Conservation (phyloP, 2,113 vertebrate genomes). For the Marmota flaviventris region DNA sequence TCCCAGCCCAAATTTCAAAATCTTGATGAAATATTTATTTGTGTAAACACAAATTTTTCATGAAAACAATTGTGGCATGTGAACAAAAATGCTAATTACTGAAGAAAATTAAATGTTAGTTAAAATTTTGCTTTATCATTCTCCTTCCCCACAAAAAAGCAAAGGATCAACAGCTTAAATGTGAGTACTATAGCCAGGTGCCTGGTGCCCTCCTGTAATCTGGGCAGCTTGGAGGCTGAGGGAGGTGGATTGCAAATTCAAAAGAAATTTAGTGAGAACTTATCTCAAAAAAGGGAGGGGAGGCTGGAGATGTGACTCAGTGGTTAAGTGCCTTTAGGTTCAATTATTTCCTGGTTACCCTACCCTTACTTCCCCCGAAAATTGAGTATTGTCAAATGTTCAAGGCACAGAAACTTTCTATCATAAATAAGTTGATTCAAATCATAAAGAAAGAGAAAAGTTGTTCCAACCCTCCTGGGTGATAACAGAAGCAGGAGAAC, state of each 20-base stretch:
- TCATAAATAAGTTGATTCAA: background rate
- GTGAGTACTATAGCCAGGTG: too few relatives aligned
- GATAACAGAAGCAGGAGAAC: background rate
- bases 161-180: background rate
- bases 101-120: background rate
- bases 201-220: too few relatives aligned
- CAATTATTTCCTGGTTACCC: too few relatives aligned
- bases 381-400: background rate
- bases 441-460: background rate
- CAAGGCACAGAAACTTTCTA: background rate
- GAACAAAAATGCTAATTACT: background rate
- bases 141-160: background rate
- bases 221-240: too few relatives aligned
- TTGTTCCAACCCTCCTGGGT: background rate
- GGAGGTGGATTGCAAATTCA: too few relatives aligned
- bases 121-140: background rate
- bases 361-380: too few relatives aligned
- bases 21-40: background rate
- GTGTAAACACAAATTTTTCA: background rate
- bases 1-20: background rate
- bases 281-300: too few relatives aligned
- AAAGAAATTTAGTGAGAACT: too few relatives aligned
- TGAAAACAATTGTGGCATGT: conserved; percentile 8
- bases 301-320: too few relatives aligned
- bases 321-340: too few relatives aligned